These are phyloP conservation scores for Fragum whitleyi DNA, from an alignment of 2,888 invertebrate species.

Conservation along the genomic window DNA sequence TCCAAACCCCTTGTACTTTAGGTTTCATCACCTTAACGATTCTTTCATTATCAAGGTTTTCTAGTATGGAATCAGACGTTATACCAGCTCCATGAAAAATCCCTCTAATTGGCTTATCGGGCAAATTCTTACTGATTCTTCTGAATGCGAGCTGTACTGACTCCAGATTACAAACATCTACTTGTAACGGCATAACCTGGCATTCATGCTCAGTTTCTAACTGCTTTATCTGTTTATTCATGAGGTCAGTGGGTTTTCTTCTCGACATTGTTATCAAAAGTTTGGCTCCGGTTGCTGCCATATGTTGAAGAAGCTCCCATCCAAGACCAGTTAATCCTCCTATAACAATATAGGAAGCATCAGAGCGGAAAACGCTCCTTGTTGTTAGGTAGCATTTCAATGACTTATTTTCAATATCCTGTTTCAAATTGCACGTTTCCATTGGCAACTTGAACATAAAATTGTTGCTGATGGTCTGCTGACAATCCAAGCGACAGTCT, in stretches of 20 bases:
- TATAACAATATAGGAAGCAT: conserved; percentile 65
- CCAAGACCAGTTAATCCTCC: conserved; percentile 75
- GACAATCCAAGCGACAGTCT: background rate
- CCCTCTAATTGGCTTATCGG: background rate
- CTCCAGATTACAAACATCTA: conserved; percentile 49
- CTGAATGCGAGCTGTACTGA: conserved; percentile 17
- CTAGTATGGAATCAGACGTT: background rate
- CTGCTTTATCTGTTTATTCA: conserved; percentile 49
- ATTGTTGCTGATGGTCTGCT: background rate
- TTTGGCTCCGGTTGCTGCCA: conserved; percentile 69
- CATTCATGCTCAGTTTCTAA: conserved; percentile 43
- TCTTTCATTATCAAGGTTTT: background rate
- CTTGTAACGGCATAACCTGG: conserved; percentile 53
- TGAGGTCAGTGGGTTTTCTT: conserved; percentile 41
- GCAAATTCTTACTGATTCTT: background rate
- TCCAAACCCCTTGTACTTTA: background rate
- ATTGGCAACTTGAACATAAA: background rate
- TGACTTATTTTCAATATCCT: background rate
- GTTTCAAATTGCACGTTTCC: background rate
- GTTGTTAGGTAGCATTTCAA: background rate
- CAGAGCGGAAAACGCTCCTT: conserved; percentile 42
- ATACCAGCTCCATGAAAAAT: conserved; percentile 4
- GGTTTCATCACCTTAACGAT: background rate
- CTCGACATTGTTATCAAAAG: conserved; percentile 63
- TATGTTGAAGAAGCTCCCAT: conserved; percentile 62